phyloP scores from a whole-genome alignment of 2,797 vertebrate genomes.

The Lagodon rhomboides region DNA sequence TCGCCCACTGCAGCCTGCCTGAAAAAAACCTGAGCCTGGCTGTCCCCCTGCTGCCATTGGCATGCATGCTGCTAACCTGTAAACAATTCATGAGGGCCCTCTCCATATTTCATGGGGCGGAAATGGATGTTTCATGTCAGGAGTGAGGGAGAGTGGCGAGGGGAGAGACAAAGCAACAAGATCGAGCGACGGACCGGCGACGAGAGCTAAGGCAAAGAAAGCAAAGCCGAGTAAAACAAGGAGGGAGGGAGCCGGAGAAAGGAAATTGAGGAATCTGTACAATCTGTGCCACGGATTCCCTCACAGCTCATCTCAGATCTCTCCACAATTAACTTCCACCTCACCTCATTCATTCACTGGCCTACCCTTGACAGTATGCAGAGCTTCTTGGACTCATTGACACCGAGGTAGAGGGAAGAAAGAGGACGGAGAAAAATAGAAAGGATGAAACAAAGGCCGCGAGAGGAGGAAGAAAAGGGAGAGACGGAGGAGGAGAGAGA shows the following conservation, averaged over 20 bases:
- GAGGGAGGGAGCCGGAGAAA: slow-evolving; percentile 1
- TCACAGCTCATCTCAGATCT: slow-evolving; percentile 64
- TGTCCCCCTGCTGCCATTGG: slow-evolving; percentile 56
- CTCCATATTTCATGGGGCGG: slow-evolving; percentile 83
- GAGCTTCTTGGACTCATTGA: slow-evolving; percentile 64
- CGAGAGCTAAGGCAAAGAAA: slow-evolving; percentile 40
- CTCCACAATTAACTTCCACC: slow-evolving; percentile 67
- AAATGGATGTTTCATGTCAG: slow-evolving; percentile 84
- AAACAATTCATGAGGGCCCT: slow-evolving; percentile 85
- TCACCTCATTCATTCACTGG: slow-evolving; percentile 59
- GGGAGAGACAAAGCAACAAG: slow-evolving; percentile 54
- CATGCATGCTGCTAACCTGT: slow-evolving; percentile 75
- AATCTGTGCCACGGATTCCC: slow-evolving; percentile 56
- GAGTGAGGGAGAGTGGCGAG: slow-evolving; percentile 55
- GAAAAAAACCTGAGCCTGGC: slow-evolving; percentile 50
- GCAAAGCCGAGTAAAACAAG: slow-evolving; percentile 24
- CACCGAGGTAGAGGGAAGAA: slow-evolving; percentile 26
- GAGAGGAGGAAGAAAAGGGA: slow-evolving; percentile 30
- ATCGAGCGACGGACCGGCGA: slow-evolving; percentile 42
- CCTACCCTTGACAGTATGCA: slow-evolving; percentile 40
- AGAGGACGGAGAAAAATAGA: slow-evolving; percentile 34
- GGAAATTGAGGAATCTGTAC: slow-evolving; percentile 40
- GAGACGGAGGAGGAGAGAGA: slow-evolving; percentile 44
- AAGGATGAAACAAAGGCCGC: slow-evolving; percentile 41
- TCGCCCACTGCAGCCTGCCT: slow-evolving; percentile 32